Percentiles rank a stretch among this genome's conserved stretches.
Evolutionary conservation across 2,113 vertebrate genomes (phyloP).

Genomic region (Centropristis striata): DNA sequence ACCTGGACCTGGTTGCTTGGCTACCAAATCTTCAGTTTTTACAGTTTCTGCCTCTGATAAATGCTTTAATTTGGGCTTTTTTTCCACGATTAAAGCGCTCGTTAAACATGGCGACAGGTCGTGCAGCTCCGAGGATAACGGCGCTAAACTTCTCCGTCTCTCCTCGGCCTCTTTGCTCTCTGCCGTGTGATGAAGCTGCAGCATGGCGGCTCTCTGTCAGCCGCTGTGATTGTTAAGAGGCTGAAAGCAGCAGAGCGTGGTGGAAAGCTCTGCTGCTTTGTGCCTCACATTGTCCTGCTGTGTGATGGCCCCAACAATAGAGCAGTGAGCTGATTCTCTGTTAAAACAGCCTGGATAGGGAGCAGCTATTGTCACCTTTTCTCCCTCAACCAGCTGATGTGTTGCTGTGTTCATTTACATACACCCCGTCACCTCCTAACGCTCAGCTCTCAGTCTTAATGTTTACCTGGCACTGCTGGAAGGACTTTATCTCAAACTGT

Average conservation of each 20-base stretch:
- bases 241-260: conserved; percentile 81
- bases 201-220: conserved; percentile 7
- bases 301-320: conserved; percentile 54
- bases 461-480: neutral
- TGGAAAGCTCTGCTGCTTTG: conserved; percentile 83
- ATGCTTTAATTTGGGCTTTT: too few relatives aligned
- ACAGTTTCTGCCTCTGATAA: too few relatives aligned
- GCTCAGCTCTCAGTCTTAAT: neutral
- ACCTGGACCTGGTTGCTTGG: too few relatives aligned
- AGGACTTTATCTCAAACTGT: conserved; percentile 17
- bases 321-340: conserved; percentile 68
- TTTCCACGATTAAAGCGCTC: too few relatives aligned
- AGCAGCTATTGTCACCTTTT: conserved; percentile 42
- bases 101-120: too few relatives aligned
- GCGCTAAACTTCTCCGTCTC: too few relatives aligned
- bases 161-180: too few relatives aligned
- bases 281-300: conserved; percentile 52
- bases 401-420: conserved; percentile 36
- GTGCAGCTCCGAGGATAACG: too few relatives aligned
- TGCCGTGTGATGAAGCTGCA: neutral
- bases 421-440: neutral
- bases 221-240: conserved; percentile 47
- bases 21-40: too few relatives aligned
- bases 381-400: conserved; percentile 32
- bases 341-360: conserved; percentile 62